Base-by-base conservation (phyloP, 2,888 invertebrate species). In the Podabrus alpinus region DNA sequence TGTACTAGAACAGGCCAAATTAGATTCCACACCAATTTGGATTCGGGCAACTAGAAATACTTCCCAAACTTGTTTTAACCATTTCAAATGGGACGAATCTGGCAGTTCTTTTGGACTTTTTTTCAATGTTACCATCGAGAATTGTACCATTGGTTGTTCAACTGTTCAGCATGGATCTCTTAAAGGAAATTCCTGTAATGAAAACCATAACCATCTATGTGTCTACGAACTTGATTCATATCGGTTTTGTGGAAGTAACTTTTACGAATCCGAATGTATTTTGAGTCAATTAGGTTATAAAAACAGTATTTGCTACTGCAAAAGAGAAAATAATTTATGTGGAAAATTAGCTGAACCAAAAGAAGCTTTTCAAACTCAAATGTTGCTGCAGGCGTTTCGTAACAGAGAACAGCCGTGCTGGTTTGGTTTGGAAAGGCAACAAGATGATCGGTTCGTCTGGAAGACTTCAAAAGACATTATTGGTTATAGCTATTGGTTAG, bases 241-340 rank as follows among this genome's bases (percentile, higher is more conserved):
- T 3, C 16, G 15, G 25, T 70, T 17, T 25, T 70, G 70, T 15
- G 15, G 0, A 11, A 29, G 24, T 10, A 62, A 70, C 15, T 21
- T 24, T n/a, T 1, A 9, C 15, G 16, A 29, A 2, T 1, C 9
- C 2, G 1, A 3, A 2, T 70, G 70, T 62, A 17, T 64, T 16
- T 13, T 13, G 10, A 21, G 29, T 3, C 64, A 62, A 15, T 70
- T 62, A 13, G 69, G 59, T 61, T 62, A 24, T 9, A 9, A 70
- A 9, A 70, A 62, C 13, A 60, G 70, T 13, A 68, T 62, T 10
- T 73, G 73, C 21, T 73, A 59, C 15, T 73, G 73, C 19, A 68
- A 59, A 19, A 45, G 19, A 10, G 9, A 13, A 15, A 25, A 66
- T 4, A 9, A 60, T 21, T 15, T 29, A 15, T 73, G 73, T 16